Percentiles rank a stretch among this genome's conserved stretches.
These are phyloP conservation scores for Luscinia megarhynchos DNA, from an alignment of 2,797 vertebrate genomes.

Conservation along the genomic window DNA sequence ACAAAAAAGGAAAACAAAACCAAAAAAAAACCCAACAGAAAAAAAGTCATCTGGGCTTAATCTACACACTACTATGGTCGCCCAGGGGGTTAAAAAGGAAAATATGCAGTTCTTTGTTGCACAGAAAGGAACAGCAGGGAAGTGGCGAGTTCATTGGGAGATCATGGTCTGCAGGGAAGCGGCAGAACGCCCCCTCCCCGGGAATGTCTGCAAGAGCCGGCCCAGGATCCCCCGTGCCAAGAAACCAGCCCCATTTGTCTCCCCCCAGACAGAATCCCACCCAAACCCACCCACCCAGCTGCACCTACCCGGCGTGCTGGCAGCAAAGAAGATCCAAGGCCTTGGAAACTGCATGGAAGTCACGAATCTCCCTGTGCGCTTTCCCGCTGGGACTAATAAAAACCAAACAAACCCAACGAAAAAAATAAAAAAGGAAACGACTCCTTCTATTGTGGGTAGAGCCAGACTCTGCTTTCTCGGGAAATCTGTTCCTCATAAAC, in stretches of 20 bases:
- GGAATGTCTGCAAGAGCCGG: background rate
- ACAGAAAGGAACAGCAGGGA: conserved; percentile 57
- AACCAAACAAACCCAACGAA: background rate
- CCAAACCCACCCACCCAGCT: background rate
- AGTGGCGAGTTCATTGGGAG: conserved; percentile 40
- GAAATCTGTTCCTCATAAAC: conserved; percentile 48
- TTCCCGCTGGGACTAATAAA: conserved; percentile 45
- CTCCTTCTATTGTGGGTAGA: background rate
- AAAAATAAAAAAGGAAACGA: background rate
- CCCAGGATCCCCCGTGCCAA: background rate
- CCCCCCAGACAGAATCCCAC: background rate
- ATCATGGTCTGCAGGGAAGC: conserved; percentile 11
- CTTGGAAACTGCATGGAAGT: conserved; percentile 41
- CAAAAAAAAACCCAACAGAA: background rate
- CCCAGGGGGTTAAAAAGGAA: conserved; percentile 44
- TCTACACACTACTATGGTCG: conserved; percentile 27
- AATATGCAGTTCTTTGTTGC: conserved; percentile 50
- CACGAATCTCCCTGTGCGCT: conserved; percentile 3
- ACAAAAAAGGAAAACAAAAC: too few species aligned
- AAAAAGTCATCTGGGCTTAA: conserved; percentile 39
- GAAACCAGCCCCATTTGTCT: background rate
- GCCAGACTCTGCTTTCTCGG: conserved; percentile 10
- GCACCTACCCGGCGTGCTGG: background rate
- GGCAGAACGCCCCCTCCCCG: background rate
- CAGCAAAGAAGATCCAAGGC: background rate